Percentiles rank a stretch among this genome's conserved stretches.
Evolutionary conservation across 2,888 invertebrate genomes (phyloP).

Genomic region (Morinoia aosen): DNA sequence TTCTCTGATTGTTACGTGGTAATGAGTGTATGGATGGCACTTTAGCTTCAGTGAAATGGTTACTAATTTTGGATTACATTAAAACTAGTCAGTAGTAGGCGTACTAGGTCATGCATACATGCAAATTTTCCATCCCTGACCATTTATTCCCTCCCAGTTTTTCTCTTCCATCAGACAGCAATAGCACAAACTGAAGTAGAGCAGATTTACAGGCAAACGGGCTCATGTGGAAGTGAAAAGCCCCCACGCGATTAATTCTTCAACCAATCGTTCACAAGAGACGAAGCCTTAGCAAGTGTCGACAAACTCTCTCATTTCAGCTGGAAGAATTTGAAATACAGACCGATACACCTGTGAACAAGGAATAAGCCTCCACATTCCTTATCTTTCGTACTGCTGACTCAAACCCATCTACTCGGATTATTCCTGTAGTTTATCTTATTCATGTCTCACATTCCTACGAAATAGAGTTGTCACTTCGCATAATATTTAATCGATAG

Average conservation of each 20-base stretch:
- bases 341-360: too few species aligned
- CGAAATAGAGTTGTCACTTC: not conserved
- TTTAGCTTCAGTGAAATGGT: not conserved
- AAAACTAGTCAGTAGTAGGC: not conserved
- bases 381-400: too few species aligned
- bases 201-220: not conserved
- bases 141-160: not conserved
- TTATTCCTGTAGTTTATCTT: not conserved
- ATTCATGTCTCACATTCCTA: not conserved
- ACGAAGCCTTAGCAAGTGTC: not conserved
- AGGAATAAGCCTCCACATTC: too few species aligned
- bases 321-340: too few species aligned
- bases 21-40: not conserved
- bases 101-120: not conserved
- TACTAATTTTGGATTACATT: not conserved
- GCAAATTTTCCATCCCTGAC: not conserved
- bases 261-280: not conserved
- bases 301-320: too few species aligned
- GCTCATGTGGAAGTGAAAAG: not conserved
- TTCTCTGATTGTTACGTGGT: not conserved
- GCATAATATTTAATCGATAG: not conserved
- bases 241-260: not conserved
- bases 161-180: not conserved
- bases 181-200: not conserved
- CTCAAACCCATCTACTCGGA: not conserved